Conservation (phyloP, 2,888 invertebrate species). For the Drosophila diplacantha region DNA sequence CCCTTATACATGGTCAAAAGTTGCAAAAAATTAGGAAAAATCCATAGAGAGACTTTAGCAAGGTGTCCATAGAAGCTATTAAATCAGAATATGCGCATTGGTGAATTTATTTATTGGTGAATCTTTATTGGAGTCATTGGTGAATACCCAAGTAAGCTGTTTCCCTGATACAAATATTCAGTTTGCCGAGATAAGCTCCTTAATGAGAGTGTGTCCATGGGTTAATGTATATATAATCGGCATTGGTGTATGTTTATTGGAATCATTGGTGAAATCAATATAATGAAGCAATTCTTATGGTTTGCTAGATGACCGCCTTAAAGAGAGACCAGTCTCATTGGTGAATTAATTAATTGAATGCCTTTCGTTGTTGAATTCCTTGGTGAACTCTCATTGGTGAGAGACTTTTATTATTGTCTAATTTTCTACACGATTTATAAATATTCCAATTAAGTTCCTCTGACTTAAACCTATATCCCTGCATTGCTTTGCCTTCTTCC, state of each 20-base stretch:
- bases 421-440: neutral
- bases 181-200: too few relatives aligned
- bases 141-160: too few relatives aligned
- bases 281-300: too few relatives aligned
- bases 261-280: neutral
- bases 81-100: neutral
- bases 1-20: too few relatives aligned
- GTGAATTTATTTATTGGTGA: neutral
- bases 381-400: neutral
- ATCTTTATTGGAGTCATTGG: neutral
- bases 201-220: too few relatives aligned
- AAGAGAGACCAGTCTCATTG: neutral
- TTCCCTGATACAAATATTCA: neutral
- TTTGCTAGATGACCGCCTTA: too few relatives aligned
- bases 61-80: too few relatives aligned
- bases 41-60: too few relatives aligned
- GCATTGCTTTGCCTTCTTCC: constrained; percentile 15
- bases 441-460: neutral
- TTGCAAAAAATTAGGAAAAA: too few relatives aligned
- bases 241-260: neutral
- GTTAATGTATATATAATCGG: too few relatives aligned
- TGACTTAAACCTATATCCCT: neutral
- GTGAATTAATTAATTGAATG: neutral
- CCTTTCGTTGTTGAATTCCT: neutral
- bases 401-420: neutral